phyloP scores from a whole-genome alignment of 1,140 invertebrate genomes.

The Camponotus vicinus region DNA sequence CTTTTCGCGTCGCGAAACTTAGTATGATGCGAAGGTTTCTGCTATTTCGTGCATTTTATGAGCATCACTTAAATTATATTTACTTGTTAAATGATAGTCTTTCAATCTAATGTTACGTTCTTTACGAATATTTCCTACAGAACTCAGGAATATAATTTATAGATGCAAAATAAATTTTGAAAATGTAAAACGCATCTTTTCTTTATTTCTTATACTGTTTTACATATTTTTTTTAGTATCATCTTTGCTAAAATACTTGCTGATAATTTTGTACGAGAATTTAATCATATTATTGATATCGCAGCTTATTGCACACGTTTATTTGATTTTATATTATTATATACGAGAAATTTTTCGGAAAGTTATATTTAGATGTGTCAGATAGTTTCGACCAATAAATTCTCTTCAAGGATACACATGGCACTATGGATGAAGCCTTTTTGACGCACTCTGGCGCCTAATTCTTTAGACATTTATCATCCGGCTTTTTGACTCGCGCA shows the following conservation, averaged over 20 bases:
- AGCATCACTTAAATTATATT: slow-evolving; percentile 49
- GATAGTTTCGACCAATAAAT: slow-evolving; percentile 33
- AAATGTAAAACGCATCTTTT: background rate
- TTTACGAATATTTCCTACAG: background rate
- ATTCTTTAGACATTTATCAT: slow-evolving; percentile 15
- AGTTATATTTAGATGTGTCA: background rate
- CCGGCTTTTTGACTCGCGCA: slow-evolving; percentile 24
- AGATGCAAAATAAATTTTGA: background rate
- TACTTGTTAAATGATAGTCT: slow-evolving; percentile 36
- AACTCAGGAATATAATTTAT: background rate
- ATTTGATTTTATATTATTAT: background rate
- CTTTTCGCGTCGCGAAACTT: slow-evolving; percentile 43
- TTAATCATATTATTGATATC: background rate
- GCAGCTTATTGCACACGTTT: background rate
- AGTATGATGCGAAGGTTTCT: slow-evolving; percentile 20
- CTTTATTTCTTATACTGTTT: background rate
- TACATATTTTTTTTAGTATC: background rate
- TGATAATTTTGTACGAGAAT: background rate
- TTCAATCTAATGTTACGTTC: background rate
- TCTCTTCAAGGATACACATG: background rate
- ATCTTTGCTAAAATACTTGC: background rate
- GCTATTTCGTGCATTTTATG: slow-evolving; percentile 21
- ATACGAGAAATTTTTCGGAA: background rate
- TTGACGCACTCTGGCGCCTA: slow-evolving; percentile 12
- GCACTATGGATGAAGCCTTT: slow-evolving; percentile 16